These are phyloP conservation scores for Microctonus brassicae DNA, from an alignment of 2,888 invertebrate genomes.

Conservation along the genomic window DNA sequence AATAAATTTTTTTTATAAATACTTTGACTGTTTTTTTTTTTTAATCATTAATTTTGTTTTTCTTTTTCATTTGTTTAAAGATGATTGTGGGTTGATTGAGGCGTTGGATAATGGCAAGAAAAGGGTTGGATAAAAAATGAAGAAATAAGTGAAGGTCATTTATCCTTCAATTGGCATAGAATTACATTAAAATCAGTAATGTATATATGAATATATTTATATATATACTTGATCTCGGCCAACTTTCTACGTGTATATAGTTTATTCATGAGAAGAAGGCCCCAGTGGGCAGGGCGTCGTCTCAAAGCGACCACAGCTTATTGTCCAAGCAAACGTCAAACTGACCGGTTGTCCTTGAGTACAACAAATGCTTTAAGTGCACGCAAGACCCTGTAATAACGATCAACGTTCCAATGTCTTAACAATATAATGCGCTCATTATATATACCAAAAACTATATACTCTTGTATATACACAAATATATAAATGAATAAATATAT, in stretches of 20 bases:
- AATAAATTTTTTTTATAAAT: not conserved
- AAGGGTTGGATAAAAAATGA: not conserved
- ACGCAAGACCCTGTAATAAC: slow-evolving; percentile 22
- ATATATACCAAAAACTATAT: not conserved
- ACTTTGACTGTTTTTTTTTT: not conserved
- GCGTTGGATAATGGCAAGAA: not conserved
- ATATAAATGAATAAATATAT: not conserved
- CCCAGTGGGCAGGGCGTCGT: slow-evolving; percentile 36
- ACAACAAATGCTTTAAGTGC: slow-evolving; percentile 4
- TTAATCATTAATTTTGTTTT: not conserved
- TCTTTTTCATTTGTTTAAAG: not conserved
- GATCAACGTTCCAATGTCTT: slow-evolving; percentile 14
- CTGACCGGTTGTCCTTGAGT: slow-evolving; percentile 49
- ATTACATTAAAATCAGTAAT: slow-evolving; percentile 12
- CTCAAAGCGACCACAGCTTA: slow-evolving; percentile 27
- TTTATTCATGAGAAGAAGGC: slow-evolving; percentile 28
- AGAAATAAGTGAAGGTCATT: not conserved
- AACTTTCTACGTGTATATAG: slow-evolving; percentile 36
- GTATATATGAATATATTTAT: slow-evolving; percentile 6
- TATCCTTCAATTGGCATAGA: slow-evolving; percentile 2
- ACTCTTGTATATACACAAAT: too few relatives aligned
- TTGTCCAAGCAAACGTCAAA: slow-evolving; percentile 41
- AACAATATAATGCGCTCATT: slow-evolving; percentile 7
- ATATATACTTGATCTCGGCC: slow-evolving; percentile 27
- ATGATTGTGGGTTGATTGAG: not conserved